A percentile compares a stretch with the other conserved stretches of the same genome.
These are phyloP conservation scores for Sphinx pinastri DNA, from an alignment of 2,888 invertebrate species.

Conservation along the genomic window DNA sequence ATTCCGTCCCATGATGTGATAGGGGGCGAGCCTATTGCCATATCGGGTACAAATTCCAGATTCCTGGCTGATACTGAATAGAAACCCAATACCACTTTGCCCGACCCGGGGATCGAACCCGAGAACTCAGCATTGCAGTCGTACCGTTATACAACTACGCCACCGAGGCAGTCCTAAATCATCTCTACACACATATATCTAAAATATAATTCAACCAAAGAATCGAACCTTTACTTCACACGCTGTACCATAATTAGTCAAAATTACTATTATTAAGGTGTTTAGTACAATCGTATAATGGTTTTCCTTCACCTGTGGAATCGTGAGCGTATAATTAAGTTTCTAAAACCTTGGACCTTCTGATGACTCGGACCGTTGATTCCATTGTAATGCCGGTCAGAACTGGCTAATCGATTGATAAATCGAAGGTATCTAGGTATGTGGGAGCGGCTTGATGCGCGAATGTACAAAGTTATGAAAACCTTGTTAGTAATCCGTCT, in stretches of 20 bases:
- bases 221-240: not conserved
- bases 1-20: no score
- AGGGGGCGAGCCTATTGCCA: no score
- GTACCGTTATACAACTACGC: no score
- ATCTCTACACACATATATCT: not conserved
- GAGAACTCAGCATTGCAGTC: no score
- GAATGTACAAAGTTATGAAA: no score
- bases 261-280: not conserved
- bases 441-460: not conserved
- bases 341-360: conserved; percentile 14
- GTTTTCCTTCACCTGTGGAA: conserved; percentile 5
- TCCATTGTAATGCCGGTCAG: not conserved
- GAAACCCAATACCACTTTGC: no score
- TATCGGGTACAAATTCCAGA: no score
- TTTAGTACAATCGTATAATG: not conserved
- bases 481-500: no score
- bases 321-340: conserved; percentile 11
- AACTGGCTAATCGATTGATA: not conserved
- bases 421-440: not conserved
- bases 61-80: no score
- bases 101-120: no score
- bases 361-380: not conserved
- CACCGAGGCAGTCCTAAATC: no score
- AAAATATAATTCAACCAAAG: not conserved
- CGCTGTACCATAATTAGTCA: not conserved